Evolutionary conservation across 2,888 invertebrate genomes (phyloP).

Genomic region (Oconnorella tubifera): DNA sequence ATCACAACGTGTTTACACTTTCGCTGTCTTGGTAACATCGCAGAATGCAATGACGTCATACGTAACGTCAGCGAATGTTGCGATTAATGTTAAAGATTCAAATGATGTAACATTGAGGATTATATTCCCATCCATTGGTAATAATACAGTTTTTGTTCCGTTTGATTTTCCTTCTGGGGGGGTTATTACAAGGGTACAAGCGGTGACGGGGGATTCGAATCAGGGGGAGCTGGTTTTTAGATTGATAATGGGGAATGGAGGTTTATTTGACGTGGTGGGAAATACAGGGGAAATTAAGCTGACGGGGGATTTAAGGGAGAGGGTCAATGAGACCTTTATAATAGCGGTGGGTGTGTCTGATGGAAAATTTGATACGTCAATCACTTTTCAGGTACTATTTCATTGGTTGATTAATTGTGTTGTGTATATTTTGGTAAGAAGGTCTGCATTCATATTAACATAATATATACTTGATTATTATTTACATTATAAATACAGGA

Average conservation of each 20-base stretch:
- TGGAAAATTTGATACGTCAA: background rate
- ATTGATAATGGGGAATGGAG: too few species aligned
- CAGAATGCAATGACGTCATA: background rate
- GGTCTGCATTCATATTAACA: too few species aligned
- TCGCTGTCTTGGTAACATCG: too few species aligned
- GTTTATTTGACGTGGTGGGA: background rate
- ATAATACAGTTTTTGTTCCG: constrained; percentile 59
- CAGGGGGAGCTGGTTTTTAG: too few species aligned
- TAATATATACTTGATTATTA: too few species aligned
- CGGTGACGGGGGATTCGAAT: background rate
- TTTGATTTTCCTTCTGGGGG: constrained; percentile 68
- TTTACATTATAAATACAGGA: too few species aligned
- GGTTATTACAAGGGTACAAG: background rate
- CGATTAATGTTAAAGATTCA: background rate
- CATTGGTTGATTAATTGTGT: too few species aligned
- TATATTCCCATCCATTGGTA: constrained; percentile 64
- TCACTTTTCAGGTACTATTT: background rate
- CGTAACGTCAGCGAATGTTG: constrained; percentile 55
- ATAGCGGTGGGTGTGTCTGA: background rate
- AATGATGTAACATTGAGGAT: background rate
- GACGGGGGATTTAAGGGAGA: background rate
- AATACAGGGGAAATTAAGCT: background rate
- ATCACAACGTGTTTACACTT: too few species aligned
- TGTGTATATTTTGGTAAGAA: too few species aligned
- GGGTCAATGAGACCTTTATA: background rate